Evolutionary conservation across 1,140 invertebrate species (phyloP).

Genomic region (Samia ricini): DNA sequence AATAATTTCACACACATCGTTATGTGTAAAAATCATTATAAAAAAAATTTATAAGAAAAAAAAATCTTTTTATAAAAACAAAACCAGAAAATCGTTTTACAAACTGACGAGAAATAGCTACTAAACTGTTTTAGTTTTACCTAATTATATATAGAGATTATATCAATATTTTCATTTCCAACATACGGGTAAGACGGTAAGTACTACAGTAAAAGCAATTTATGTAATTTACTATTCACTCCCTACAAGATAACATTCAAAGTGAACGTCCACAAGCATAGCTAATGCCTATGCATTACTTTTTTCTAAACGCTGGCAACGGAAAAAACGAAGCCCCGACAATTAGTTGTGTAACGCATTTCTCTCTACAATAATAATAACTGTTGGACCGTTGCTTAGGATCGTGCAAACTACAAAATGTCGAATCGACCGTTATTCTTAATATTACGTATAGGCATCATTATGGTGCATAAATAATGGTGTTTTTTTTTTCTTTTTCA

Average conservation of each 20-base stretch:
- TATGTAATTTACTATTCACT: conserved; percentile 53
- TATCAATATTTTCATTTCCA: background rate
- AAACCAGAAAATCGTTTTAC: too few species aligned
- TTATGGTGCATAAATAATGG: conserved; percentile 33
- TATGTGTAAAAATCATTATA: too few species aligned
- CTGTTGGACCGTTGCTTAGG: conserved; percentile 12
- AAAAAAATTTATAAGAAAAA: too few species aligned
- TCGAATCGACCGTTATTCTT: conserved; percentile 27
- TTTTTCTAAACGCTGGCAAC: conserved; percentile 36
- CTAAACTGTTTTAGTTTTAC: too few species aligned
- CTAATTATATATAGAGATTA: too few species aligned
- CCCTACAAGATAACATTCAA: conserved; percentile 43
- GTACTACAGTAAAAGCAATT: conserved; percentile 45
- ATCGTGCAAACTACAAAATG: conserved; percentile 30
- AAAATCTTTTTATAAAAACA: too few species aligned
- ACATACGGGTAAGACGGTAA: conserved; percentile 1
- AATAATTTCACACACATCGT: too few species aligned
- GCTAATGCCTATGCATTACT: conserved; percentile 50
- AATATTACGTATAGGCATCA: conserved; percentile 18
- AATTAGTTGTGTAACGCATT: conserved; percentile 25
- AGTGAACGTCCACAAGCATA: conserved; percentile 40
- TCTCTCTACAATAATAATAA: conserved; percentile 20
- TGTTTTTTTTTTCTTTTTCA: too few species aligned
- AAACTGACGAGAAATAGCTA: too few species aligned
- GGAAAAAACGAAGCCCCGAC: conserved; percentile 25